Base-by-base conservation (phyloP, 2,113 vertebrate species). In the Poecilia latipinna region DNA sequence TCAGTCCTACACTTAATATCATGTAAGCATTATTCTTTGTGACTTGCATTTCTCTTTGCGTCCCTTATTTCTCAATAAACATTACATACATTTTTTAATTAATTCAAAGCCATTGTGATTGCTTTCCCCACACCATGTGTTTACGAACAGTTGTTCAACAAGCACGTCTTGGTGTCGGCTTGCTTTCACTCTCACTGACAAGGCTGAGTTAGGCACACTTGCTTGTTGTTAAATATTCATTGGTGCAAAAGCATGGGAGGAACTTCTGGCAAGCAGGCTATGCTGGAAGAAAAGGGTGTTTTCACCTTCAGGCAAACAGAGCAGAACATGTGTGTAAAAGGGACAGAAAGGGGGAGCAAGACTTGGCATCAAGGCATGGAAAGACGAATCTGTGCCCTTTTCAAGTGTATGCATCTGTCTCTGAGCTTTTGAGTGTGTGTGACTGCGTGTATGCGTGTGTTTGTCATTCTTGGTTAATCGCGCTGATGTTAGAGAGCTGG, bases 201-300 rank as follows among this genome's bases (percentile, higher is more conserved):
- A 65, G 62, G 72, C 29, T 75, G 67, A 82, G 79, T 80, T 83
- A 73, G 42, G 70, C 77, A 68, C 32, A 65, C 73, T 73, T 75
- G 39, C 69, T 85, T 75, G 77, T 70, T 69, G 73, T 89, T 71
- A 89, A 88, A 89, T 87, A 91, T 90, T 91, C 65, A 90, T 85
- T 31, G 37, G 61, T 65, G 82, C 82, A 87, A 87, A 89, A 81
- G 81, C 77, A 69, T 54, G 71, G 75, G 62, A 69, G 74, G 72
- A 74, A 77, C 83, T 65, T 85, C 80, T 28, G 83, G 78, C 76
- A 65, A 65, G 75, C 65, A 7, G 65, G 68, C 72, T 66, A 75
- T 82, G 77, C 83, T 79, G 78, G 77, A 78, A 75, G n/a, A 88
- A 87, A 51, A 22, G 60, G 74, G 44, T 72, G 74, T 76, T 86